These are phyloP conservation scores for Onychomys leucogaster DNA, from an alignment of 2,797 vertebrate species.

Conservation along the genomic window DNA sequence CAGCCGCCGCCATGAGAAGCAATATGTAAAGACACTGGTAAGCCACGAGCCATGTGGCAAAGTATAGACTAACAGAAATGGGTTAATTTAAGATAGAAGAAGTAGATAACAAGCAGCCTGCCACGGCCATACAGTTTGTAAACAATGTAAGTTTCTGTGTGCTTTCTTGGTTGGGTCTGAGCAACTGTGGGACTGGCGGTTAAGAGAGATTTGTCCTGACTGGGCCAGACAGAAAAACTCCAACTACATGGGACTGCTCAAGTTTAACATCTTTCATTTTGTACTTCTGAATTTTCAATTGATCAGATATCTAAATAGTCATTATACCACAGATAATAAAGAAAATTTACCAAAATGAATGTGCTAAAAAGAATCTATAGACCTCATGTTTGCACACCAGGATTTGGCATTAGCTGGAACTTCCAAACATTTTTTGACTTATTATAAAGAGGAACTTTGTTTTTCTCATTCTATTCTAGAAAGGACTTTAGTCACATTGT, in stretches of 20 bases:
- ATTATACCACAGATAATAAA: neutral
- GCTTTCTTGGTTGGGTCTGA: too few relatives aligned
- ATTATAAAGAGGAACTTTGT: neutral
- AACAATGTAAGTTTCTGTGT: too few relatives aligned
- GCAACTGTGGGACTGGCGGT: too few relatives aligned
- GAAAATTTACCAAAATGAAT: neutral
- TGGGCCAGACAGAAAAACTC: too few relatives aligned
- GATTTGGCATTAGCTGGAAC: neutral
- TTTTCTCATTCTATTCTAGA: neutral
- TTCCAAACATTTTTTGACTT: slow-evolving; percentile 1
- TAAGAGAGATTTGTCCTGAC: too few relatives aligned
- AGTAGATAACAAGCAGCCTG: too few relatives aligned
- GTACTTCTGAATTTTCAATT: neutral
- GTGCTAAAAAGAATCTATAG: neutral
- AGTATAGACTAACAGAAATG: too few relatives aligned
- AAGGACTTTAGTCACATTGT: neutral
- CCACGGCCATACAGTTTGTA: too few relatives aligned
- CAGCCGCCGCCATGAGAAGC: too few relatives aligned
- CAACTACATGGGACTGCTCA: neutral
- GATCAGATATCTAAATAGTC: neutral
- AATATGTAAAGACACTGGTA: too few relatives aligned
- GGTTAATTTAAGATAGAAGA: too few relatives aligned
- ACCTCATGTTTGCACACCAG: neutral
- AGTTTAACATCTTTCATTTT: neutral
- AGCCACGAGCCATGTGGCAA: too few relatives aligned